These are phyloP conservation scores for Lacerta bilineata DNA, from an alignment of 2,797 vertebrate genomes.

Conservation along the genomic window DNA sequence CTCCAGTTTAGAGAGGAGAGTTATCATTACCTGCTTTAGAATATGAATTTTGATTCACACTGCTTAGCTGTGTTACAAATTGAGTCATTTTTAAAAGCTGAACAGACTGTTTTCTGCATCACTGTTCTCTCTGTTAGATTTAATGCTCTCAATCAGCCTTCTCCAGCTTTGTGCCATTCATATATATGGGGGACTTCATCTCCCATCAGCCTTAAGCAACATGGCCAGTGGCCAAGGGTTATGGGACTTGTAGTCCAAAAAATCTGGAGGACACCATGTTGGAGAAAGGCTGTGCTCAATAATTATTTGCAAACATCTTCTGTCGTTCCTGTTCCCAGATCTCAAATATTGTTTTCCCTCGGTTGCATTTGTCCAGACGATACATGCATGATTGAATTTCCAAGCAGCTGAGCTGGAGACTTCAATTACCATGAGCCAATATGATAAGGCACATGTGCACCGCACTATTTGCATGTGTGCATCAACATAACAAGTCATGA, in stretches of 20 bases:
- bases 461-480: neutral
- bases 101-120: neutral
- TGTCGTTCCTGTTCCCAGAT: too few relatives aligned
- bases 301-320: too few relatives aligned
- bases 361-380: neutral
- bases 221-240: too few relatives aligned
- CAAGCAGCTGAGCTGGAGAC: neutral
- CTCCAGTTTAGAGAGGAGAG: neutral
- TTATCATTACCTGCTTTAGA: neutral
- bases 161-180: too few relatives aligned
- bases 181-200: too few relatives aligned
- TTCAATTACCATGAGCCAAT: neutral
- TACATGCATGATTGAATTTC: neutral
- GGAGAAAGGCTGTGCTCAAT: too few relatives aligned
- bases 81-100: neutral
- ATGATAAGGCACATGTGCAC: neutral
- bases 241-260: too few relatives aligned
- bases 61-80: neutral
- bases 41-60: neutral
- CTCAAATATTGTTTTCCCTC: too few relatives aligned
- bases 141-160: neutral
- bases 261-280: too few relatives aligned
- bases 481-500: neutral
- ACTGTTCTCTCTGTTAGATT: neutral
- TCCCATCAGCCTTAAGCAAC: too few relatives aligned